Conservation (phyloP, 2,797 vertebrate genomes). For the Fringilla coelebs region DNA sequence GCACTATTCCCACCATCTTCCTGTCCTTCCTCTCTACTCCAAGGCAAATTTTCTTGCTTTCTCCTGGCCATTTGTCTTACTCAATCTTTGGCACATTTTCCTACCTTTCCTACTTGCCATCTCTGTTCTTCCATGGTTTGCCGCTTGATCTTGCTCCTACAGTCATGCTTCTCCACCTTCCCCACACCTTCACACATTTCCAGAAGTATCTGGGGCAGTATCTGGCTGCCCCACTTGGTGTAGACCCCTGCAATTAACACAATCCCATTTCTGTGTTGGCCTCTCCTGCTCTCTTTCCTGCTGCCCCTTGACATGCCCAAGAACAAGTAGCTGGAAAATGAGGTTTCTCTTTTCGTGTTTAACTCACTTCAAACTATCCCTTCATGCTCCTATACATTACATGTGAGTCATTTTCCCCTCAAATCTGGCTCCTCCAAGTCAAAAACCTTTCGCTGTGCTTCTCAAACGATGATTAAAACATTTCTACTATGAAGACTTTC, state of each 20-base stretch:
- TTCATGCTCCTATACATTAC: not conserved
- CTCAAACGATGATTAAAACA: not conserved
- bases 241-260: not conserved
- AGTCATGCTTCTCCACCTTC: not conserved
- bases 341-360: not conserved
- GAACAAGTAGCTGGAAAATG: not conserved
- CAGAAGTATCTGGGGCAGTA: not conserved
- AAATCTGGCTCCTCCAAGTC: not conserved
- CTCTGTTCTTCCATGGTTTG: not conserved
- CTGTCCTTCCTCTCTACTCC: not conserved
- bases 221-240: not conserved
- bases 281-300: not conserved
- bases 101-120: not conserved
- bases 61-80: not conserved
- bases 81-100: not conserved
- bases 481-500: not conserved
- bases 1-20: not conserved
- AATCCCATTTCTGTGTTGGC: not conserved
- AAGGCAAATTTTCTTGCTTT: not conserved
- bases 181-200: not conserved
- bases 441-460: not conserved
- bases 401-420: not conserved
- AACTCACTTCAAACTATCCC: not conserved
- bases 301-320: not conserved
- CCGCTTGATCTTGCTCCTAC: not conserved